These are phyloP conservation scores for Lithobates pipiens DNA, from an alignment of 2,797 vertebrate species.

Conservation along the genomic window DNA sequence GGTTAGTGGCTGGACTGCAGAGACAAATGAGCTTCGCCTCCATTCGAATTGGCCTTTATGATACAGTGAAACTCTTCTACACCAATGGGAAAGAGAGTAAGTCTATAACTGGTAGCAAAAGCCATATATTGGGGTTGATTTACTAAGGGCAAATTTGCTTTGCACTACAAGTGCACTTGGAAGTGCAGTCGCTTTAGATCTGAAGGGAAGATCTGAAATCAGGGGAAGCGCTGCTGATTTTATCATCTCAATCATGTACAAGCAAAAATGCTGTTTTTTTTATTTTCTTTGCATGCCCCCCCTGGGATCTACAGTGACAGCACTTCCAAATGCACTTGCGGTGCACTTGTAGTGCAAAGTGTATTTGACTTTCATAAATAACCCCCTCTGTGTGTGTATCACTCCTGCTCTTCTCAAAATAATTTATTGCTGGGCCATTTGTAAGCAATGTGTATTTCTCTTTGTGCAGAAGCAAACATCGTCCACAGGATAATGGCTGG, in stretches of 20 bases:
- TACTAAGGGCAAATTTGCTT: too few relatives aligned
- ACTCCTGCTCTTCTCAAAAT: background rate
- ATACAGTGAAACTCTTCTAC: slow-evolving; percentile 84
- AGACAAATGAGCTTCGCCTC: slow-evolving; percentile 87
- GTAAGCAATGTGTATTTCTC: background rate
- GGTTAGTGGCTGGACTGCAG: slow-evolving; percentile 86
- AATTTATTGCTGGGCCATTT: background rate
- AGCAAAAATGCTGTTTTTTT: too few relatives aligned
- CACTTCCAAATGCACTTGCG: too few relatives aligned
- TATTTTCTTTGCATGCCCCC: too few relatives aligned
- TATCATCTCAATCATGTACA: too few relatives aligned
- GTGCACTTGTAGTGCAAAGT: too few relatives aligned
- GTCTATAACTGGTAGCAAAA: slow-evolving; percentile 58
- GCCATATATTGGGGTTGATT: background rate
- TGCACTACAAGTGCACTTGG: too few relatives aligned
- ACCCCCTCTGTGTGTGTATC: background rate
- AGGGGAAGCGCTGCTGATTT: too few relatives aligned
- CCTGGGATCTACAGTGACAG: too few relatives aligned
- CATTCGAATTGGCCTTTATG: slow-evolving; percentile 86
- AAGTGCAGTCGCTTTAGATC: too few relatives aligned
- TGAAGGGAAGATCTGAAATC: too few relatives aligned
- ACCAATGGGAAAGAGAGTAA: slow-evolving; percentile 82
- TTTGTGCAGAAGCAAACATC: slow-evolving; percentile 75
- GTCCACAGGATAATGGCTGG: slow-evolving; percentile 82
- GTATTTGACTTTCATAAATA: too few relatives aligned